phyloP scores from a whole-genome alignment of 2,113 vertebrate species.

The Pelusios castaneus region DNA sequence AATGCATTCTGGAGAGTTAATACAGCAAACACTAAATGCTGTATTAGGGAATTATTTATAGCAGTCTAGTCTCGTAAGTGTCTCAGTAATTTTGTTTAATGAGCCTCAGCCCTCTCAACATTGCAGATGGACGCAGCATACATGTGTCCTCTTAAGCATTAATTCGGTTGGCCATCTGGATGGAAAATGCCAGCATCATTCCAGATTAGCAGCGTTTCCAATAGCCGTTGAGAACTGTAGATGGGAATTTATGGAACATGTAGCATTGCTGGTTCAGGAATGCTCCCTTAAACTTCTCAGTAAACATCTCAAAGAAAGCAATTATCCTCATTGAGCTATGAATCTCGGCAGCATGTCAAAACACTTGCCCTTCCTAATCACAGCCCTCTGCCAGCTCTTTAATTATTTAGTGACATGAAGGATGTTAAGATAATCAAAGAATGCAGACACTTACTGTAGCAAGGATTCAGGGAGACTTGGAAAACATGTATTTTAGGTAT shows the following conservation, averaged over 20 bases:
- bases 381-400: not conserved
- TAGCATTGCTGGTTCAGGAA: not conserved
- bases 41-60: not conserved
- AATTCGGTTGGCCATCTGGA: not conserved
- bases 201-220: not conserved
- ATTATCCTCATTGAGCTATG: not conserved
- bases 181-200: not conserved
- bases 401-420: not conserved
- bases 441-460: not conserved
- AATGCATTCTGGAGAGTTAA: not conserved
- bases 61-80: not conserved
- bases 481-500: not conserved
- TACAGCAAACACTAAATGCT: not conserved
- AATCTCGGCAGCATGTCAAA: not conserved
- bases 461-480: not conserved
- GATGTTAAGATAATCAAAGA: not conserved
- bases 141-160: not conserved
- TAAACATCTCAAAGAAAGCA: not conserved
- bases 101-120: not conserved
- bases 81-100: not conserved
- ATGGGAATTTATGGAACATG: not conserved
- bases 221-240: not conserved
- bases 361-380: not conserved
- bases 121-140: not conserved
- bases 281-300: not conserved